These are phyloP conservation scores for Brenthis daphne DNA, from an alignment of 2,888 invertebrate genomes.

Conservation along the genomic window DNA sequence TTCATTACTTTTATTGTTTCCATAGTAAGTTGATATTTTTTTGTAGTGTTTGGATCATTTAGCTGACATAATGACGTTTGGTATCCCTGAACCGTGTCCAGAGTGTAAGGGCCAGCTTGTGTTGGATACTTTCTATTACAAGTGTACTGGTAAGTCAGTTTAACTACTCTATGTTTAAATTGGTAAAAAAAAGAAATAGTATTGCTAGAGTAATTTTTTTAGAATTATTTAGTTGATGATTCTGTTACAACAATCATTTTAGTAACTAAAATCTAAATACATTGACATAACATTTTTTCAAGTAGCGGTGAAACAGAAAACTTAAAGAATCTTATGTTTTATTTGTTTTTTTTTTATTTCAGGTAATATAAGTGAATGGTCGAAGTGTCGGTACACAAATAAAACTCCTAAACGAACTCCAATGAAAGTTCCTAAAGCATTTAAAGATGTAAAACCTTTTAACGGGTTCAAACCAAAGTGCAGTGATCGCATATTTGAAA, in stretches of 20 bases:
- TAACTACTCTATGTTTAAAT: background rate
- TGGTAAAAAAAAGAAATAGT: too few relatives aligned
- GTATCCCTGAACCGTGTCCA: conserved; percentile 88
- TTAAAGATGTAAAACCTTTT: conserved; percentile 82
- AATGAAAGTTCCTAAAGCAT: conserved; percentile 86
- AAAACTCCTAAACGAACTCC: conserved; percentile 87
- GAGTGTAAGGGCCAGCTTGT: conserved; percentile 91
- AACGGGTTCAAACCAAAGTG: conserved; percentile 83
- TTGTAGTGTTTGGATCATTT: conserved; percentile 87
- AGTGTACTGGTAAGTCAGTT: conserved; percentile 86
- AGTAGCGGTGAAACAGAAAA: too few relatives aligned
- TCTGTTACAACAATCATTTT: too few relatives aligned
- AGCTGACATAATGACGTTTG: conserved; percentile 94
- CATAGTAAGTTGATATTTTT: background rate
- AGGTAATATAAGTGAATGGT: conserved; percentile 92
- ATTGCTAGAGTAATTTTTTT: too few relatives aligned
- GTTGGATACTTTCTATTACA: conserved; percentile 89
- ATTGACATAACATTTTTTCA: too few relatives aligned
- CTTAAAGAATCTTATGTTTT: background rate
- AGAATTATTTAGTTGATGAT: too few relatives aligned
- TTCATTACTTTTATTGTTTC: background rate
- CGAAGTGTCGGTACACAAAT: conserved; percentile 89
- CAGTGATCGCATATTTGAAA: conserved; percentile 80
- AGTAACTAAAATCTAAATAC: too few relatives aligned
- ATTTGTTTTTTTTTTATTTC: conserved; percentile 15